Conservation (phyloP, 2,888 invertebrate species). For the Neoaliturus tenellus region DNA sequence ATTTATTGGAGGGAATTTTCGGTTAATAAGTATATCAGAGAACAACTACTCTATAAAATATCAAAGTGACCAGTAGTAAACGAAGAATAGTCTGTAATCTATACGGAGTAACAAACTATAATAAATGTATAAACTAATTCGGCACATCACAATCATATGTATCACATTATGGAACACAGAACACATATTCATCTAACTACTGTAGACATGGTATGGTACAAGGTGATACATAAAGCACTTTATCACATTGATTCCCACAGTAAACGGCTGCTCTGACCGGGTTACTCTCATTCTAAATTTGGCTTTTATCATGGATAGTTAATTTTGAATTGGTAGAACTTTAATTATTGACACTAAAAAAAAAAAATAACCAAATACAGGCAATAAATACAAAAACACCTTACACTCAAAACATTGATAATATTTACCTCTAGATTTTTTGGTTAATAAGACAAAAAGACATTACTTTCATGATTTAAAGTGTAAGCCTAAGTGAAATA, state of each 20-base stretch:
- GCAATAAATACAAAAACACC: too few relatives aligned
- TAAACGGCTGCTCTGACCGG: not conserved
- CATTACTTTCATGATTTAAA: too few relatives aligned
- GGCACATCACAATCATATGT: slow-evolving; percentile 51
- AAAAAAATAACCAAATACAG: too few relatives aligned
- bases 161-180: slow-evolving; percentile 43
- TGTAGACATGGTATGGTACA: not conserved
- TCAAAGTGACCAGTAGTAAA: slow-evolving; percentile 6
- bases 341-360: too few relatives aligned
- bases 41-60: slow-evolving; percentile 27
- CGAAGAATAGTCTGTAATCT: not conserved
- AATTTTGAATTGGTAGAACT: too few relatives aligned
- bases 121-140: slow-evolving; percentile 41
- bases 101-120: slow-evolving; percentile 40
- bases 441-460: too few relatives aligned
- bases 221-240: slow-evolving; percentile 46
- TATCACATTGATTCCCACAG: slow-evolving; percentile 51
- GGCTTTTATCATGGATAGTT: too few relatives aligned
- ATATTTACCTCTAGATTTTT: too few relatives aligned
- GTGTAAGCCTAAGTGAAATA: too few relatives aligned
- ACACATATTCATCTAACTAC: slow-evolving; percentile 24
- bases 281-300: not conserved
- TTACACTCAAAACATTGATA: too few relatives aligned
- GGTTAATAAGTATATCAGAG: not conserved
- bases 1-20: slow-evolving; percentile 24